Evolutionary conservation across 2,797 vertebrate species (phyloP).

Genomic region (Pseudocheirus occidentalis): DNA sequence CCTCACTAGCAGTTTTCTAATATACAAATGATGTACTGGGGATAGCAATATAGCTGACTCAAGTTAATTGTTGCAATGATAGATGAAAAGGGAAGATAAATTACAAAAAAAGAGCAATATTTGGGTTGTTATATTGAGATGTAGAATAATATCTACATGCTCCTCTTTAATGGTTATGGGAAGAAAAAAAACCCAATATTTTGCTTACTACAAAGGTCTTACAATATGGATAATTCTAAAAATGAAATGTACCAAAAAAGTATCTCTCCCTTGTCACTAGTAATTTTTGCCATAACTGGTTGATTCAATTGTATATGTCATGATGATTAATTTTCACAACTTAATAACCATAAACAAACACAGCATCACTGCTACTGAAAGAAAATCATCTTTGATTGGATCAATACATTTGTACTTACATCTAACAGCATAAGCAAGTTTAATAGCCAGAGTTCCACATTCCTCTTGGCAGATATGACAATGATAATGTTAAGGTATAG

Average conservation of each 20-base stretch:
- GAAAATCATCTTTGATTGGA: slow-evolving; percentile 50
- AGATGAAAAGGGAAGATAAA: neutral
- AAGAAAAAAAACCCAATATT: too few species aligned
- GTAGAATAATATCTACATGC: neutral
- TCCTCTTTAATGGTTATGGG: neutral
- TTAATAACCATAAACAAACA: slow-evolving; percentile 49
- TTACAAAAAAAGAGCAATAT: neutral
- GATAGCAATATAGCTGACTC: neutral
- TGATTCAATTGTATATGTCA: neutral
- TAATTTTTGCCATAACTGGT: slow-evolving; percentile 30
- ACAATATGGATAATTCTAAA: neutral
- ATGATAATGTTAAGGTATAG: slow-evolving; percentile 41
- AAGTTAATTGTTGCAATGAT: slow-evolving; percentile 17
- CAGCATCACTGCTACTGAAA: slow-evolving; percentile 15
- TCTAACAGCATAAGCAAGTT: slow-evolving; percentile 47
- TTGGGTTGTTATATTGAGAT: neutral
- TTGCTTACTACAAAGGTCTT: neutral
- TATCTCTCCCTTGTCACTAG: neutral
- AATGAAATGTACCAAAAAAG: slow-evolving; percentile 3
- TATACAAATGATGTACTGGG: slow-evolving; percentile 2
- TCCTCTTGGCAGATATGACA: slow-evolving; percentile 41
- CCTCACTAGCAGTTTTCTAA: neutral
- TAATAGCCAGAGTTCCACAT: slow-evolving; percentile 4
- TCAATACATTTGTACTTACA: slow-evolving; percentile 44
- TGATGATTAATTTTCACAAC: slow-evolving; percentile 42